Percentiles rank a stretch among this genome's conserved stretches.
These are phyloP conservation scores for Pogonomyrmex californicus DNA, from an alignment of 1,140 invertebrate genomes.

Conservation along the genomic window DNA sequence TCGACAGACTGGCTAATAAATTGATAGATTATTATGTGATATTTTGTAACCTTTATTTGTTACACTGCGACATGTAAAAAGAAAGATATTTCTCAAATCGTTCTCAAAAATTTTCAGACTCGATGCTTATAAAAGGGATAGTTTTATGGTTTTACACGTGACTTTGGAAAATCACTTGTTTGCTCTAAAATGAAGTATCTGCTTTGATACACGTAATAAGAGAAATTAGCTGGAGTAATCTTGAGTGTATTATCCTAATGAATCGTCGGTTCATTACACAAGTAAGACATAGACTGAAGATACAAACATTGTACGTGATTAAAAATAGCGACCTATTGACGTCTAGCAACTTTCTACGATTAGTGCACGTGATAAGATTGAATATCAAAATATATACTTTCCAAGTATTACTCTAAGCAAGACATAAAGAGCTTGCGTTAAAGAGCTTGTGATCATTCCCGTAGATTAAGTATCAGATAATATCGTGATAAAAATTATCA, in stretches of 20 bases:
- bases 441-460: background rate
- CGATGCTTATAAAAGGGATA: background rate
- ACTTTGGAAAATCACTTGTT: background rate
- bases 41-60: background rate
- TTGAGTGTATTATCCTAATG: background rate
- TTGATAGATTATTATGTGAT: background rate
- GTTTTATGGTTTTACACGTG: background rate
- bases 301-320: background rate
- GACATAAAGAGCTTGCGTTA: background rate
- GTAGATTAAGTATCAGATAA: conserved; percentile 36
- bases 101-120: background rate
- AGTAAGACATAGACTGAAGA: conserved; percentile 21
- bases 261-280: conserved; percentile 4
- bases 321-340: background rate
- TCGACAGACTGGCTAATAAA: background rate
- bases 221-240: conserved; percentile 22
- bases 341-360: background rate
- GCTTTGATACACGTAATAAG: background rate
- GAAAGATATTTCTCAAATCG: background rate
- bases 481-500: background rate
- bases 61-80: background rate
- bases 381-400: background rate
- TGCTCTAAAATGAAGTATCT: background rate
- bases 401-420: background rate
- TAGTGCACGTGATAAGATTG: background rate